Evolutionary conservation across 1,140 invertebrate genomes (phyloP), one percentile per base, ranked within the genome.

Genomic region (Augochlora pura): DNA sequence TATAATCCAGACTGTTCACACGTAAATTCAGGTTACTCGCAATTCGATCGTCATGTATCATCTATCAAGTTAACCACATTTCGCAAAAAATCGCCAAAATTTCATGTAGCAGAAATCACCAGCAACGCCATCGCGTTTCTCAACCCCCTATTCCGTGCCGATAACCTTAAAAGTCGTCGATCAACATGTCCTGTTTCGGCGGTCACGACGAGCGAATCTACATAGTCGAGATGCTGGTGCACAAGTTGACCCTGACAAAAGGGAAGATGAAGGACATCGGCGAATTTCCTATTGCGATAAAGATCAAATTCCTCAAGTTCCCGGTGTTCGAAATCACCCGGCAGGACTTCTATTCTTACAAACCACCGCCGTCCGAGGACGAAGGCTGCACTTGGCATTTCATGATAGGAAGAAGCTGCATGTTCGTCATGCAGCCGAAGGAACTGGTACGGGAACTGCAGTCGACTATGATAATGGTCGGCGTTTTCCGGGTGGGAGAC

Each of bases 221-320:
- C 65, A 87, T 92, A 66, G 70, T 87, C 39, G 90, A 92, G 77
- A 76, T 93, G 65, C 82, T 84, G 67, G 83, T 93, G 69, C 81
- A 91, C 52, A 90, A 88, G 66, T 68, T 93, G 7, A 86, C 86
- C 72, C 83, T 93, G 63, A 87, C 86, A 38, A 46, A 65, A 27
- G 64, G 77, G 64, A 92, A 89, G 83, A 86, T 89, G 49, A 86
- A 92, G 77, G 91, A 91, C 65, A 81, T 90, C 46, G 81, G 72
- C 23, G 87, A 87, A 66, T 69, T 80, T 62, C 80, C 85, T 16
- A 68, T 92, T 14, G 77, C 86, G 66, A 84, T 93, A 52, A 89
- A 90, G 83, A 84, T 93, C 49, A 92, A 90, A 66, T 90, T 92
- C 77, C 86, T 92, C 71, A 89, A 92, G 73, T 90, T 93, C 63